Base-by-base conservation (phyloP, 1,140 invertebrate genomes). In the Caenorhabditis brenneri region DNA sequence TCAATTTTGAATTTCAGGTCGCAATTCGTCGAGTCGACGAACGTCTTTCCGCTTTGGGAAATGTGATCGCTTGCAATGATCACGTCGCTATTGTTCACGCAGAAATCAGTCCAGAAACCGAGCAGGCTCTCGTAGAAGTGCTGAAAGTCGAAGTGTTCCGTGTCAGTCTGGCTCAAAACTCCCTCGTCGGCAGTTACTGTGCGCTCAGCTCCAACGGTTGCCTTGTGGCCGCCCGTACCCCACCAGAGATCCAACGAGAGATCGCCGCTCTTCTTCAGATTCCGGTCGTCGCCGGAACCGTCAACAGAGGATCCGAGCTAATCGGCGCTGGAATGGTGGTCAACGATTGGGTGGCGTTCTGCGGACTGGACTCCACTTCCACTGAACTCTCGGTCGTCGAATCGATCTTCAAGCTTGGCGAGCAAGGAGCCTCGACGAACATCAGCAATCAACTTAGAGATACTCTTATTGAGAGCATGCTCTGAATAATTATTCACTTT, bases 1-100 rank as follows among this genome's bases (percentile, higher is more conserved):
- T 7, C 31, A 16, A 4, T 49, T n/a, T 31, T 69, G 4, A 27
- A 36, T 53, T 65, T 60, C n/a, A 84, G 22, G 96, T 99, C 0
- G 95, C 95, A 92, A 93, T 99, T 46, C 95, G 97, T 88, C 93
- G 98, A 85, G 94, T 99, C 0, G 97, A 99, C 92, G 98, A 99
- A 91, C 93, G 96, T 85, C 92, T 99, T 22, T 99, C 97, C 46
- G 98, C 98, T 15, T 92, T 99, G 74, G 98, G 98, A 27, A 99
- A 99, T 93, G 97, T 99, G 0, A 95, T 99, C 88, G 94, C 96
- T 5, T 98, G 96, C 91, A 99, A 99, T 92, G 98, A 99, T 92
- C 98, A 99, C 92, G 96, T 99, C 16, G 97, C 97, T 0, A 91
- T 99, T 31, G 96, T 97, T 27, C 97, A 99, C 92, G 97, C 98